These are phyloP conservation scores for Triplophysa dalaica DNA, from an alignment of 2,113 vertebrate genomes.

Conservation along the genomic window DNA sequence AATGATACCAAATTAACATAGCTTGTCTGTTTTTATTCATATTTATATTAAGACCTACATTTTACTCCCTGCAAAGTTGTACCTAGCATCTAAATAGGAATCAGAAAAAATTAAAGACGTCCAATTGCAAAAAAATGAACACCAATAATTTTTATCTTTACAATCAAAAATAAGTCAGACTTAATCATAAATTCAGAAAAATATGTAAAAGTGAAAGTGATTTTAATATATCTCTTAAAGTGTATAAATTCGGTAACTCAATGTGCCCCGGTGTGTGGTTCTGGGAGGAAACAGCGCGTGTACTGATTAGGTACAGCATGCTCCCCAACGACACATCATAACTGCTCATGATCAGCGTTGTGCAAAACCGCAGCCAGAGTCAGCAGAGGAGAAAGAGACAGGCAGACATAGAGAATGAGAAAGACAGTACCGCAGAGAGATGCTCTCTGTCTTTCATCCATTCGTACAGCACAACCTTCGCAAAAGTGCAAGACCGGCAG, in stretches of 20 bases:
- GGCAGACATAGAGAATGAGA: neutral
- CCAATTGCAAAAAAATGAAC: too few species aligned
- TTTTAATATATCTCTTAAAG: neutral
- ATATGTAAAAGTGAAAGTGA: neutral
- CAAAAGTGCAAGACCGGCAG: neutral
- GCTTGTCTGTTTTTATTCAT: too few species aligned
- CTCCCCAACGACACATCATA: constrained; percentile 20
- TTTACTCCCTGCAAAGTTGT: too few species aligned
- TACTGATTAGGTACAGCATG: constrained; percentile 6
- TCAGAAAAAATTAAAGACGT: too few species aligned
- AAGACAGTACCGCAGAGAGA: neutral
- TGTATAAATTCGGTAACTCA: neutral
- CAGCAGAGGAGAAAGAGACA: neutral
- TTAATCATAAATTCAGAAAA: neutral
- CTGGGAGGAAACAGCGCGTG: neutral
- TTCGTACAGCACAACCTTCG: constrained; percentile 22
- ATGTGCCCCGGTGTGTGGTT: neutral
- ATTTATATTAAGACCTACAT: too few species aligned
- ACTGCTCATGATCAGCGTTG: constrained; percentile 22
- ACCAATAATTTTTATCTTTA: too few species aligned
- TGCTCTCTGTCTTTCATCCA: neutral
- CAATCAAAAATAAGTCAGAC: too few species aligned
- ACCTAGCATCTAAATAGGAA: too few species aligned
- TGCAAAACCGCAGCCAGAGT: constrained; percentile 18
- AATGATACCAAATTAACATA: neutral